Evolutionary conservation across 2,113 vertebrate genomes (phyloP).

Genomic region (Dipodomys ordii): DNA sequence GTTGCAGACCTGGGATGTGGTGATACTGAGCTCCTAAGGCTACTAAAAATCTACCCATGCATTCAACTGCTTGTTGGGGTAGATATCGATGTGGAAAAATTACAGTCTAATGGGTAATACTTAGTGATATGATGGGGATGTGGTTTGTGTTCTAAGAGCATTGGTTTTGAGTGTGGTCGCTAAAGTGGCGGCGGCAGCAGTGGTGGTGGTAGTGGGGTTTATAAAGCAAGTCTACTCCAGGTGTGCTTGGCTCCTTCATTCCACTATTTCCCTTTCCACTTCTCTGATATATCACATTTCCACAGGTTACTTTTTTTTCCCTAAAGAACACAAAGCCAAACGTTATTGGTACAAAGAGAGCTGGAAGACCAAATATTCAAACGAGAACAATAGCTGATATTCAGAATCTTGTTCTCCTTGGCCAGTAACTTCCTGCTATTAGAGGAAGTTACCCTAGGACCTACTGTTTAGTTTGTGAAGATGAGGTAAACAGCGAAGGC

Average conservation of each 20-base stretch:
- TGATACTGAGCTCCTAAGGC: conserved; percentile 90
- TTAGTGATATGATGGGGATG: neutral
- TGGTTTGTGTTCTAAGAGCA: neutral
- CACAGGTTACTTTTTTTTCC: neutral
- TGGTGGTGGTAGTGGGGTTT: neutral
- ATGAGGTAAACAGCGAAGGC: neutral
- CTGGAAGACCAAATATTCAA: neutral
- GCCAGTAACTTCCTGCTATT: neutral
- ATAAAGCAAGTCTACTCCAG: neutral
- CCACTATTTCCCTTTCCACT: neutral
- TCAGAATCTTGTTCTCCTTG: neutral
- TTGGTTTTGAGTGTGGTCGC: neutral
- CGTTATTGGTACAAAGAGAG: neutral
- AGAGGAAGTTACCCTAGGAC: neutral
- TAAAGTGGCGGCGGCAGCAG: neutral
- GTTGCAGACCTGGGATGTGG: conserved; percentile 95
- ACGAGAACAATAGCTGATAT: neutral
- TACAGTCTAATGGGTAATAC: conserved; percentile 90
- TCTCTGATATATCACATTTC: neutral
- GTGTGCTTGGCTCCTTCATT: neutral
- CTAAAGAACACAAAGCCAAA: neutral
- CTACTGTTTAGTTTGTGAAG: neutral
- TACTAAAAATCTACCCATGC: conserved; percentile 90
- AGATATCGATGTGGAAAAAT: conserved; percentile 87
- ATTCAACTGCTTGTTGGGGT: conserved; percentile 93